Evolutionary conservation across 2,113 vertebrate species (phyloP).

Genomic region (Malurus alboscapulatus): DNA sequence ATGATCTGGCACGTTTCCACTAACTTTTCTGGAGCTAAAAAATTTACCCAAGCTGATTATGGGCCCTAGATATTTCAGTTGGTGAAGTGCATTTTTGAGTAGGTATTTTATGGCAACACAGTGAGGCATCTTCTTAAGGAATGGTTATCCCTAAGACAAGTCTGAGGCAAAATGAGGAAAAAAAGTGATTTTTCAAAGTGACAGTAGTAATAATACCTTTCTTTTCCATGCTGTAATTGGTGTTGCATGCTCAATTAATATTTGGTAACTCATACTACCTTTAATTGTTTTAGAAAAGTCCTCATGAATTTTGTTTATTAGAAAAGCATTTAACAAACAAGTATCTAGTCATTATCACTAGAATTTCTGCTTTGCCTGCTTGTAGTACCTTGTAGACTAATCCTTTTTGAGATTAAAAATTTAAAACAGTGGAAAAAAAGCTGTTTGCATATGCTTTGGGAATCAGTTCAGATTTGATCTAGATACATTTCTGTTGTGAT

Average conservation of each 20-base stretch:
- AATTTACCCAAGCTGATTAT: not conserved
- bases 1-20: not conserved
- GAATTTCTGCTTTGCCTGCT: not conserved
- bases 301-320: not conserved
- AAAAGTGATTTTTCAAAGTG: conserved; percentile 9
- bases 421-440: not conserved
- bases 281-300: not conserved
- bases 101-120: not conserved
- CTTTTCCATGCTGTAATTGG: not conserved
- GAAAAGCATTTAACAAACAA: not conserved
- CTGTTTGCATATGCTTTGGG: not conserved
- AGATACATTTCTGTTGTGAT: not conserved
- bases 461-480: not conserved
- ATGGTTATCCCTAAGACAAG: not conserved
- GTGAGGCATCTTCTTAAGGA: not conserved
- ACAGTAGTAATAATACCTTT: not conserved
- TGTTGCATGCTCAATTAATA: not conserved
- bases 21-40: not conserved
- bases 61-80: not conserved
- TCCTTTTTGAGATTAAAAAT: not conserved
- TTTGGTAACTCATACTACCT: not conserved
- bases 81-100: not conserved
- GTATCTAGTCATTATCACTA: not conserved
- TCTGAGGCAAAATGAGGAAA: not conserved
- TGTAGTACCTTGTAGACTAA: not conserved